phyloP scores from a whole-genome alignment of 2,797 vertebrate species.

The Pseudocheirus occidentalis region DNA sequence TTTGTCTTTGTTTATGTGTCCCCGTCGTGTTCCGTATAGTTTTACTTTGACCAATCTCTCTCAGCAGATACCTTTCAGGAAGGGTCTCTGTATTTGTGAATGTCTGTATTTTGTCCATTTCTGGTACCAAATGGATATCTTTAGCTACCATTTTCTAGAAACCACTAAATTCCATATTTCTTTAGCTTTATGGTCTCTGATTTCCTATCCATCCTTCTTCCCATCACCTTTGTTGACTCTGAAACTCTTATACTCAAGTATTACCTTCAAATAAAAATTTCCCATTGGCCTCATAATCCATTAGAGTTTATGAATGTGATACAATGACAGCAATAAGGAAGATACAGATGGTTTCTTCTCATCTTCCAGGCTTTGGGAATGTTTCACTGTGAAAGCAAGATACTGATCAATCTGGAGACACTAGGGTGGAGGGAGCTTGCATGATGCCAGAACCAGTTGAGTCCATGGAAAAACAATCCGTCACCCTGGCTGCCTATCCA shows the following conservation, averaged over 20 bases:
- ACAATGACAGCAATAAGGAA: not conserved
- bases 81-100: not conserved
- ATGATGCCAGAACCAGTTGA: not conserved
- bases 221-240: not conserved
- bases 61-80: not conserved
- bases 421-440: not conserved
- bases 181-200: not conserved
- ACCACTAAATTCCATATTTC: not conserved
- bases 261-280: not conserved
- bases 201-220: not conserved
- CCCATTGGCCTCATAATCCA: not conserved
- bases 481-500: not conserved
- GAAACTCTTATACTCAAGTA: not conserved
- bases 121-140: not conserved
- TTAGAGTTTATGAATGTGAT: not conserved
- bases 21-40: not conserved
- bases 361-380: not conserved
- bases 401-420: not conserved
- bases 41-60: not conserved
- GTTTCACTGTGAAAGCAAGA: not conserved
- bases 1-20: not conserved
- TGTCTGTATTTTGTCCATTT: not conserved
- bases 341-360: constrained; percentile 4
- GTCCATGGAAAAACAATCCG: not conserved
- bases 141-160: not conserved